Evolutionary conservation across 2,113 vertebrate genomes (phyloP), one percentile per base, ranked within the genome.

Genomic region (Lates calcarifer): DNA sequence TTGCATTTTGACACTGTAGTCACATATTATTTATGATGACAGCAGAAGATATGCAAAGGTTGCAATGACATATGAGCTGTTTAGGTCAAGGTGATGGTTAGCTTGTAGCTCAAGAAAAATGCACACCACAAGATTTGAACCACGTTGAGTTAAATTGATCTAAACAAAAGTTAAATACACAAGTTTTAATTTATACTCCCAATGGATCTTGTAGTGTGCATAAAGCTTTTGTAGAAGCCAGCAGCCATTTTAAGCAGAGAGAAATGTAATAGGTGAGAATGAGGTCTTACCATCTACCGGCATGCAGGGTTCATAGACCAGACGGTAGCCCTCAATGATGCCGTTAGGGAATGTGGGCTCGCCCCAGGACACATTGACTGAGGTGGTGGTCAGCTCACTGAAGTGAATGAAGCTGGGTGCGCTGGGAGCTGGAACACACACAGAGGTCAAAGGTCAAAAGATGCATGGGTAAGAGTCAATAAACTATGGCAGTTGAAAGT

Each of bases 321-420:
- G 96, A 61, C 97, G 92, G 90, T 97, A 99, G 80, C 97, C 98
- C 69, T 98, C 97, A 0, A 99, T 94, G 83, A 99, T 65, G 1
- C 98, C 98, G 0, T 99, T 99, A 68, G 98, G 98, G 84, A 96
- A 96, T 2, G 90, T 89, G 0, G 98, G 98, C 0, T 96, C 96
- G 26, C 96, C 98, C 98, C 98, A 99, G 76, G 98, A 99, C 87
- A 99, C 97, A 0, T 99, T 99, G 82, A 99, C 98, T 0, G 98
- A 99, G 0, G 97, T 98, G 10, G 98, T 99, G 94, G 98, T 99
- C 91, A 99, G 95, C 88, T 99, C 97, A 3, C 97, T 98, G 95
- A 99, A 99, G 62, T 95, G 95, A 89, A 99, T 97, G 10, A 95
- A 95, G 86, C 96, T 91, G 0, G 98, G 98, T n/a, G 97, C 95